Evolutionary conservation across 2,113 vertebrate species (phyloP).

Genomic region (Petroica traversi): DNA sequence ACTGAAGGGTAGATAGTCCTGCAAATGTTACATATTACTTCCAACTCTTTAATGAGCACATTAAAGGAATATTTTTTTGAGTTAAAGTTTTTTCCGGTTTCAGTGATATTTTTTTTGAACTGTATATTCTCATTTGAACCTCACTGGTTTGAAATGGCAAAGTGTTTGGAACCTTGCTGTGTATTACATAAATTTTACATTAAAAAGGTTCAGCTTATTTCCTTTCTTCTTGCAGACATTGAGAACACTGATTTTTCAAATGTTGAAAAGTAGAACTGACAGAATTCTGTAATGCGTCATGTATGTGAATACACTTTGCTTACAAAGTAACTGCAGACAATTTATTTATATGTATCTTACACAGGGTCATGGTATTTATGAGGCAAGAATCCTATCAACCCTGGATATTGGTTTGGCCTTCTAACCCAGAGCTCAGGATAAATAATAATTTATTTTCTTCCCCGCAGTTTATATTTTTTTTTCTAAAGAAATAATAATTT

Average conservation of each 20-base stretch:
- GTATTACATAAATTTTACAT: not conserved
- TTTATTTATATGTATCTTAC: not conserved
- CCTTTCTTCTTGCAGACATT: not conserved
- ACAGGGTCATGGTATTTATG: not conserved
- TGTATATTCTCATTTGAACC: not conserved
- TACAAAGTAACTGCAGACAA: not conserved
- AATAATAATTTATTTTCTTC: constrained; percentile 25
- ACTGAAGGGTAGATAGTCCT: not conserved
- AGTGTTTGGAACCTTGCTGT: not conserved
- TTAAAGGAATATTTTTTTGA: not conserved
- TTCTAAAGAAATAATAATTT: not conserved
- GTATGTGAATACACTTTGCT: not conserved
- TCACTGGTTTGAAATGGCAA: not conserved
- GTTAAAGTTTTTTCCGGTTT: not conserved
- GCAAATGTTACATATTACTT: not conserved
- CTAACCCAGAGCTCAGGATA: not conserved
- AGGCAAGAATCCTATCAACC: not conserved
- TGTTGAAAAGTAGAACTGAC: not conserved
- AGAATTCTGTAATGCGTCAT: not conserved
- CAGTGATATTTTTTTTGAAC: not conserved
- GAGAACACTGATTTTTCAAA: not conserved
- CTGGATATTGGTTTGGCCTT: not conserved
- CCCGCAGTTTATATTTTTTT: not conserved
- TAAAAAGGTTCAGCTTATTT: not conserved
- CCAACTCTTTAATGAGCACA: not conserved